A percentile compares a stretch with the other conserved stretches of the same genome.
These are phyloP conservation scores for Latrodectus geometricus DNA, from an alignment of 1,140 invertebrate species.

Conservation along the genomic window DNA sequence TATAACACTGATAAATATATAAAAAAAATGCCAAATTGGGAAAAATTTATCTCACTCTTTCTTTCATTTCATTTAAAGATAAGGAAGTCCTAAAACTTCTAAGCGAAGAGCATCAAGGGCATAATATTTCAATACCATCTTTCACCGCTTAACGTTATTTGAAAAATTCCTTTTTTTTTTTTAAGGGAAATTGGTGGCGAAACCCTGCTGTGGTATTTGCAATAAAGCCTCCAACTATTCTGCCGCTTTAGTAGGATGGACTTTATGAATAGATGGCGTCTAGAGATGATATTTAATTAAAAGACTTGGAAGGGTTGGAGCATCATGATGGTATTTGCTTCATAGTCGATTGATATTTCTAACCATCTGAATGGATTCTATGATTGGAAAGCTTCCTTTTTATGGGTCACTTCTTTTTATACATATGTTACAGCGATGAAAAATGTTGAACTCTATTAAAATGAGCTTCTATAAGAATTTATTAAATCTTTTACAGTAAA, in stretches of 20 bases:
- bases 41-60: too few relatives aligned
- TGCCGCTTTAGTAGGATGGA: not conserved
- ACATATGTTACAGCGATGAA: not conserved
- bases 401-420: not conserved
- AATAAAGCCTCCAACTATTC: slow-evolving; percentile 43
- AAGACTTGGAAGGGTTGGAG: not conserved
- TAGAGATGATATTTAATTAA: slow-evolving; percentile 30
- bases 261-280: slow-evolving; percentile 5
- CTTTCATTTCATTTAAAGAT: too few relatives aligned
- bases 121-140: too few relatives aligned
- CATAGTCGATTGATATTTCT: not conserved
- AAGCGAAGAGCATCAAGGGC: too few relatives aligned
- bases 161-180: slow-evolving; percentile 46
- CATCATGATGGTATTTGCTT: not conserved
- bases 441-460: not conserved
- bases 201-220: slow-evolving; percentile 24
- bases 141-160: slow-evolving; percentile 14
- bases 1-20: too few relatives aligned
- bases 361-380: not conserved
- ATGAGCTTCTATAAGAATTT: not conserved
- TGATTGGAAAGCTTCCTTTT: not conserved
- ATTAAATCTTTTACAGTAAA: too few relatives aligned
- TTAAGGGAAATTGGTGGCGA: not conserved
- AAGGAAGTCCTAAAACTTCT: too few relatives aligned
- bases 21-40: too few relatives aligned